Base-by-base conservation (phyloP, 30 jellyfish, hydroid and myxozoan genomes). In the Pseudorhiza aurosa region DNA sequence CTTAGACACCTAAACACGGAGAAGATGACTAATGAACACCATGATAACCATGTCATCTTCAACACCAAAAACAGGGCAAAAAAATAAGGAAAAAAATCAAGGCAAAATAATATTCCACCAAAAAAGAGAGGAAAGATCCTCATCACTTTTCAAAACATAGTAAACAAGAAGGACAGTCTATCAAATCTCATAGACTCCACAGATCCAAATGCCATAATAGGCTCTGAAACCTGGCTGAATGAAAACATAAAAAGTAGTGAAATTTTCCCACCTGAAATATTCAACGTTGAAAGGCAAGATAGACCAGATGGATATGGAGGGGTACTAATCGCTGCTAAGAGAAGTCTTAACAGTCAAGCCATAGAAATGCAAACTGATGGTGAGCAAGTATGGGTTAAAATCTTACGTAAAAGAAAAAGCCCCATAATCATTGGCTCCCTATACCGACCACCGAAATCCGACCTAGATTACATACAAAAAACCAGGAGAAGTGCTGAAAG, bases 251-350 rank as follows among this genome's bases (percentile, higher is more conserved):
- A 67, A 29, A 1, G 45, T 26, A 44, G 83, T 69, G 83, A 44
- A 46, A 4, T 0, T 11, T 69, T 69, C 33, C 47, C 11, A 8
- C 68, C 68, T 7, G 83, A 44, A 9, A 0, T 2, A 42, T 69
- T 7, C 51, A 37, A 65, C 4, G 79, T 65, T 4, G 9, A 3
- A 9, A 65, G 79, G 30, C 18, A 69, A 2, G 69, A 69, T 26
- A 69, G 83, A 69, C 68, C 26, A 17, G 51, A 24, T 28, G 83
- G 47, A 8, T 27, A 69, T 44, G 83, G 83, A 21, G 83, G 68
- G 17, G 69, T 69, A 0, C 69, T 43, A 27, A 69, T 69, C 7
- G 83, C 83, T 3, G 83, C 30, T 2, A 69, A 69, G 69, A 69
- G 31, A 69, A 26, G 1, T 0, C 70, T 69, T 6, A 25, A 37